Conservation (phyloP, 1,140 invertebrate species). For the Propsilocerus akamusi region DNA sequence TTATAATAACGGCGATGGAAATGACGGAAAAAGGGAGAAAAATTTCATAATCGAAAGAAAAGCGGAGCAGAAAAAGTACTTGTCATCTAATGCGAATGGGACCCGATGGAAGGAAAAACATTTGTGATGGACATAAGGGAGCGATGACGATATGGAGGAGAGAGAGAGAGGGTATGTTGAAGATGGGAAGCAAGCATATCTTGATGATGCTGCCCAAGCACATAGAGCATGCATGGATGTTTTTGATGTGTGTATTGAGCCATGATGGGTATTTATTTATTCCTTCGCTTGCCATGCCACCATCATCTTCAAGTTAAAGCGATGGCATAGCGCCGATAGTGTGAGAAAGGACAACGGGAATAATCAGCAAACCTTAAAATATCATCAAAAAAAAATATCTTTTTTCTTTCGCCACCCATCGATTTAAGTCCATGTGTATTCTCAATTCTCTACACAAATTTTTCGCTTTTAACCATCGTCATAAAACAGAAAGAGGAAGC, state of each 20-base stretch:
- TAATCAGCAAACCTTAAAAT: slow-evolving; percentile 2
- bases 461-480: no score
- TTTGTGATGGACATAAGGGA: neutral
- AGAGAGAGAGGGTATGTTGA: neutral
- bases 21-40: neutral
- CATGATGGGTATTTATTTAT: neutral
- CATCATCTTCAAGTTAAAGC: neutral
- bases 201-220: neutral
- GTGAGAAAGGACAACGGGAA: slow-evolving; percentile 1
- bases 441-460: no score
- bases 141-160: neutral
- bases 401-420: no score
- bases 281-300: neutral
- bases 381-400: neutral
- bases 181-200: neutral
- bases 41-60: neutral
- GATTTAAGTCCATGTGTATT: neutral
- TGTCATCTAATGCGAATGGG: neutral
- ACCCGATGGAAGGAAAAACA: no score
- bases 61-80: neutral
- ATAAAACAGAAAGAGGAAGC: no score
- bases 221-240: neutral
- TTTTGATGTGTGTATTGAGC: slow-evolving; percentile 3
- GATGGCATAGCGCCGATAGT: neutral
- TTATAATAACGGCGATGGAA: no score